A percentile compares a stretch with the other conserved stretches of the same genome.
Evolutionary conservation across 2,113 vertebrate genomes (phyloP).

Genomic region (Turnix velox): DNA sequence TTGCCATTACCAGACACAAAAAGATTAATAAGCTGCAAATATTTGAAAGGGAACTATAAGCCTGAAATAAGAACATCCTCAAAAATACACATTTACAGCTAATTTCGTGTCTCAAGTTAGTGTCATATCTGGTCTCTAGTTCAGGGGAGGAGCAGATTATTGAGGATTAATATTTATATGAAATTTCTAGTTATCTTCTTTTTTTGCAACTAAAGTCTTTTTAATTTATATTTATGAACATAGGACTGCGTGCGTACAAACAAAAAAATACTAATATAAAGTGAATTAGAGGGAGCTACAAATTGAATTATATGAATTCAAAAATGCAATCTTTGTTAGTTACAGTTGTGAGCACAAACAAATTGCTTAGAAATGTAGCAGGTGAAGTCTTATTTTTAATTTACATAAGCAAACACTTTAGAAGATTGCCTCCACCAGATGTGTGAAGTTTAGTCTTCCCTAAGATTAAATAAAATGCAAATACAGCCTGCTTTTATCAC

Average conservation of each 20-base stretch:
- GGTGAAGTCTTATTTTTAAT: constrained; percentile 60
- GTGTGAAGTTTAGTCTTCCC: constrained; percentile 49
- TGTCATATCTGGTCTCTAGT: not conserved
- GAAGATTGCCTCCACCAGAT: constrained; percentile 38
- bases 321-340: constrained; percentile 59
- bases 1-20: not conserved
- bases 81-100: not conserved
- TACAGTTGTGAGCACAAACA: constrained; percentile 57
- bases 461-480: constrained; percentile 57
- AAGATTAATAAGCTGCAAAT: not conserved
- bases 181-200: not conserved
- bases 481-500: constrained; percentile 30
- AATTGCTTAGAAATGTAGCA: constrained; percentile 45
- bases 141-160: not conserved
- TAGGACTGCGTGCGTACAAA: not conserved
- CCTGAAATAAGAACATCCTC: not conserved
- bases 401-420: constrained; percentile 59
- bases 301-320: constrained; percentile 60
- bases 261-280: constrained; percentile 24
- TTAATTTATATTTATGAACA: not conserved
- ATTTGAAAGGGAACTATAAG: not conserved
- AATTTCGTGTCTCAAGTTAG: not conserved
- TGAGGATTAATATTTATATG: not conserved
- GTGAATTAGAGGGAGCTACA: constrained; percentile 29
- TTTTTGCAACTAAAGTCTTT: not conserved